Percentiles rank a stretch among this genome's conserved stretches.
Evolutionary conservation across 2,888 invertebrate species (phyloP).

Genomic region (Drosophila bunnanda): DNA sequence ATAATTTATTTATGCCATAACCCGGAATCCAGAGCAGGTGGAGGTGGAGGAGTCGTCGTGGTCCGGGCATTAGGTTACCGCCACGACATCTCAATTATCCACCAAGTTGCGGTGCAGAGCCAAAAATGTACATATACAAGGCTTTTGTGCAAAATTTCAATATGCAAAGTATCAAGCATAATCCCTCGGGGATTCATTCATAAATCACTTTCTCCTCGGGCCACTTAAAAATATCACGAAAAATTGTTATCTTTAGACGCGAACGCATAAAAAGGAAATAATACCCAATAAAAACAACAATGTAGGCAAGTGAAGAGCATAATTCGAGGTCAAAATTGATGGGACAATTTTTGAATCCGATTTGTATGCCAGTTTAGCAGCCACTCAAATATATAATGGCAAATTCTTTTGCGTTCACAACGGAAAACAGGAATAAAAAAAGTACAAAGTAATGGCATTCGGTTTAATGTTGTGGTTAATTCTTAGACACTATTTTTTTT

Average conservation of each 20-base stretch:
- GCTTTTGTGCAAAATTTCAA: slow-evolving; percentile 23
- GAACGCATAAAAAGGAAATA: slow-evolving; percentile 32
- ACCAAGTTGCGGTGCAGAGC: slow-evolving; percentile 12
- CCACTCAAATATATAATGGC: slow-evolving; percentile 20
- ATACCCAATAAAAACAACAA: slow-evolving; percentile 23
- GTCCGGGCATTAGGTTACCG: background rate
- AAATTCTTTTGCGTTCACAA: slow-evolving; percentile 24
- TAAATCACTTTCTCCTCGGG: slow-evolving; percentile 22
- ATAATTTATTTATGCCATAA: slow-evolving; percentile 58
- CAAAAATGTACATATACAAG: slow-evolving; percentile 18
- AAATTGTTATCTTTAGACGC: slow-evolving; percentile 22
- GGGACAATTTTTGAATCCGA: slow-evolving; percentile 7
- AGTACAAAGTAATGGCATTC: background rate
- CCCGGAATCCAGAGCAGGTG: slow-evolving; percentile 8
- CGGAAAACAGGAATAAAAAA: background rate
- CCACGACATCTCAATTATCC: slow-evolving; percentile 23
- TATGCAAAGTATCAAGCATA: slow-evolving; percentile 14
- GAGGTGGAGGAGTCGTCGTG: slow-evolving; percentile 2
- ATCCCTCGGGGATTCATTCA: slow-evolving; percentile 22
- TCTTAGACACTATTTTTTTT: background rate
- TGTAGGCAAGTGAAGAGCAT: slow-evolving; percentile 2
- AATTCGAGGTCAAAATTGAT: slow-evolving; percentile 14
- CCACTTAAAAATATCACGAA: slow-evolving; percentile 30
- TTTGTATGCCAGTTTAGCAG: slow-evolving; percentile 29
- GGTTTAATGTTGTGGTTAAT: background rate